Evolutionary conservation across 1,140 invertebrate species (phyloP).

Genomic region (Harpegnathos saltator): DNA sequence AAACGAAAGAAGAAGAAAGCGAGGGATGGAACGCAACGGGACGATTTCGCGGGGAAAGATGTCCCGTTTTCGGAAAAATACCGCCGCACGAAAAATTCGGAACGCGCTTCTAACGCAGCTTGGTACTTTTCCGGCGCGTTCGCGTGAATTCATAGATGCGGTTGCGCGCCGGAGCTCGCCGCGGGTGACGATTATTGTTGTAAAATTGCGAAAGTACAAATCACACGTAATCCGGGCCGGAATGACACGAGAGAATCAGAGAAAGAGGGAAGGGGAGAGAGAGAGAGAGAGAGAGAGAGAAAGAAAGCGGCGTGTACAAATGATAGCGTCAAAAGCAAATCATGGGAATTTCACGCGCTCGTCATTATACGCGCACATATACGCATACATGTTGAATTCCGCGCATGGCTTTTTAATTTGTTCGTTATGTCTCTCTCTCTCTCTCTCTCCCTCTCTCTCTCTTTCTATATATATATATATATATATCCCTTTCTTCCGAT

Average conservation of each 20-base stretch:
- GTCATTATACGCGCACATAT: not conserved
- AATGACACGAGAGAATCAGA: too few relatives aligned
- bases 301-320: slow-evolving; percentile 10
- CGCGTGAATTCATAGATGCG: slow-evolving; percentile 14
- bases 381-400: slow-evolving; percentile 14
- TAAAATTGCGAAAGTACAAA: slow-evolving; percentile 29
- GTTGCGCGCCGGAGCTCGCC: not conserved
- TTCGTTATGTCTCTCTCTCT: not conserved
- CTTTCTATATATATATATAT: too few relatives aligned
- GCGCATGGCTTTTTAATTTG: slow-evolving; percentile 27
- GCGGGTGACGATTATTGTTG: slow-evolving; percentile 13
- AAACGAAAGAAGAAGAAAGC: too few relatives aligned
- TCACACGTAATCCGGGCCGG: slow-evolving; percentile 1
- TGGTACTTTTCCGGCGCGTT: not conserved
- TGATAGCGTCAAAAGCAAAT: slow-evolving; percentile 24
- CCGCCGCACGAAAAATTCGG: not conserved
- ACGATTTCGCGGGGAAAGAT: too few relatives aligned
- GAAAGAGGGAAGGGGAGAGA: too few relatives aligned
- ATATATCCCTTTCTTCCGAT: too few relatives aligned
- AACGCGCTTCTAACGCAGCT: slow-evolving; percentile 33
- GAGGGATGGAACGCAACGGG: too few relatives aligned
- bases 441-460: not conserved
- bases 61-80: too few relatives aligned
- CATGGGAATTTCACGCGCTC: slow-evolving; percentile 24
- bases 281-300: too few relatives aligned